A percentile compares a stretch with the other conserved stretches of the same genome.
phyloP scores from a whole-genome alignment of 1,140 invertebrate species.

The Tenebrio molitor region DNA sequence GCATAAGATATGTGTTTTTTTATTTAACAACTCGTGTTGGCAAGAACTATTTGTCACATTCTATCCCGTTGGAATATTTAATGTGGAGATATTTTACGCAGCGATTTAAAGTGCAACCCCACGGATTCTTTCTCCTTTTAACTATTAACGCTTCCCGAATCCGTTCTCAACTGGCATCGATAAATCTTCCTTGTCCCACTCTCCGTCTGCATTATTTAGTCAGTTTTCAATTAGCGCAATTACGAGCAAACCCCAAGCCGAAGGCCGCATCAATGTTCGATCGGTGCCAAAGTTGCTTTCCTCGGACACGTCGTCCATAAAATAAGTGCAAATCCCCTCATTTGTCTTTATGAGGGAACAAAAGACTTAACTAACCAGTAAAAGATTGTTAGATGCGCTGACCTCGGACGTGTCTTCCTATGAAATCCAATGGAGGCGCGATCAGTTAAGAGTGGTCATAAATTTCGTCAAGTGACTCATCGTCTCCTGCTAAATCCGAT shows the following conservation, averaged over 20 bases:
- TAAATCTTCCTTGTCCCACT: background rate
- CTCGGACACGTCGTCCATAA: conserved; percentile 56
- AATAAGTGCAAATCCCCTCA: conserved; percentile 65
- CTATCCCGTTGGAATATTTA: conserved; percentile 53
- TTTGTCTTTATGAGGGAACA: conserved; percentile 65
- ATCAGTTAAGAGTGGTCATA: conserved; percentile 54
- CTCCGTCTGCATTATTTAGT: too few relatives aligned
- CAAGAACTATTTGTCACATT: conserved; percentile 55
- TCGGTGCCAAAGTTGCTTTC: conserved; percentile 4
- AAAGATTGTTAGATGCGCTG: conserved; percentile 50
- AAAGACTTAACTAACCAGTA: conserved; percentile 64
- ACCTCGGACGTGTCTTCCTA: conserved; percentile 50
- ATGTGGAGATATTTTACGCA: conserved; percentile 47
- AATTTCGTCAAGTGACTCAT: conserved; percentile 60
- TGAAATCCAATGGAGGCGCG: conserved; percentile 53
- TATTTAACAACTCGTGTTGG: conserved; percentile 55
- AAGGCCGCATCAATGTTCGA: background rate
- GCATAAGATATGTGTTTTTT: conserved; percentile 53
- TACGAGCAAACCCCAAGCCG: too few relatives aligned
- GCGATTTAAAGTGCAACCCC: background rate
- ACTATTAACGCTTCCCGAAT: conserved; percentile 18
- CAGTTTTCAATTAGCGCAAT: too few relatives aligned
- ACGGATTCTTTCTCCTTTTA: conserved; percentile 1
- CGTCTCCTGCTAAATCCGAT: conserved; percentile 45
- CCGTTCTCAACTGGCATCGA: background rate